Evolutionary conservation across 1,140 invertebrate species (phyloP), one percentile per base, ranked within the genome.

Genomic region (Neodiprion fabricii): DNA sequence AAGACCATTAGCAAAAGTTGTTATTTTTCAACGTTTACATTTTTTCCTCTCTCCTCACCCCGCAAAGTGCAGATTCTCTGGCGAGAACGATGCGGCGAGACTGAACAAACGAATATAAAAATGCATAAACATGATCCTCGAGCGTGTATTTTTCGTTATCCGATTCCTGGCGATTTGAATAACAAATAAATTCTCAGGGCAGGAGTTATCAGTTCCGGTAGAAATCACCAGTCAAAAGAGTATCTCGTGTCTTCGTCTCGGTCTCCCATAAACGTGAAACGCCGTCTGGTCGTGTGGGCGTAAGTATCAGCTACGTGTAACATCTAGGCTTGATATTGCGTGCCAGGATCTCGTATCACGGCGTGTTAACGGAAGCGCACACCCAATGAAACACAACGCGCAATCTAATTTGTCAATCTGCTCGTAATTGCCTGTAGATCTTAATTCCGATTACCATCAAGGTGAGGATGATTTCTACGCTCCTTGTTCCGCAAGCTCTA

Each of bases 391-490:
- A 61, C n/a, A 61, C 68, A 23, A 71, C 68, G 21, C 78, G 79
- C 81, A 80, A 85, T 85, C 83, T 82, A 82, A 85, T 84, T 82
- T 80, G 82, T 79, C 81, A 80, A 82, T 79, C 79, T 83, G 77
- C 80, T 83, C 82, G 84, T 85, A 85, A 85, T 85, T 85, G 84
- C 84, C 80, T 84, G 84, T 85, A 85, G 84, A 85, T 85, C 83
- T 79, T 83, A 82, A 85, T 85, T 84, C 81, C 81, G 84, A 85
- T 85, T 85, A 85, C 80, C 78, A 79, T 79, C 84, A 81, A 85
- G 85, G 85, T 84, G 85, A 85, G 84, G 84, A 85, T 14, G 11
- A 61, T 61, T 61, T 17, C 53, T 61, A 9, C 53, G n/a, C 53
- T 4, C 11, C 8, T 61, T 14, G 53, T 61, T 61, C 4, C 53